Percentiles rank a stretch among this genome's conserved stretches.
phyloP scores from a whole-genome alignment of 2,888 invertebrate species.

The Spodoptera littoralis region DNA sequence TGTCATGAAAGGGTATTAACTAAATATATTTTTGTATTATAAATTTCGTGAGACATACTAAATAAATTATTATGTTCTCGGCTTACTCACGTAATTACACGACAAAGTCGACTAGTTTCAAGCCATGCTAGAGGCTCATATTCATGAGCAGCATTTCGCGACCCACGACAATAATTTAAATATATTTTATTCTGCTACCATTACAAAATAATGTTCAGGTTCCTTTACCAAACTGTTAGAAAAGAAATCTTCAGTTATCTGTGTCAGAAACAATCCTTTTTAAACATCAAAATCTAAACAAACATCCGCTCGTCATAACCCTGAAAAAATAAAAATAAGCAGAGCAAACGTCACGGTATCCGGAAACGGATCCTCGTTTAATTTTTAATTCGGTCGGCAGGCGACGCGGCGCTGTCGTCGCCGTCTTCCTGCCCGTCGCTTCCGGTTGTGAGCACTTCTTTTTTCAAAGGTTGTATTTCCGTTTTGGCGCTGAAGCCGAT shows the following conservation, averaged over 20 bases:
- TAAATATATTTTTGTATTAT: no score
- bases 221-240: no score
- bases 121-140: no score
- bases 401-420: slow-evolving; percentile 83
- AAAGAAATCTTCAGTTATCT: neutral
- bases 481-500: slow-evolving; percentile 75
- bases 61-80: no score
- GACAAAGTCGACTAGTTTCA: no score
- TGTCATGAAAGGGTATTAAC: no score
- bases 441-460: slow-evolving; percentile 82
- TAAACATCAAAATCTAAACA: slow-evolving; percentile 34
- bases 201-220: no score
- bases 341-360: slow-evolving; percentile 74
- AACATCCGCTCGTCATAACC: slow-evolving; percentile 49
- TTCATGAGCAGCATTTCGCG: no score
- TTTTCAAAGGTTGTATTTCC: slow-evolving; percentile 86
- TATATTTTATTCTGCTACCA: no score
- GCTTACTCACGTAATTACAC: no score
- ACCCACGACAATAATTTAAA: no score
- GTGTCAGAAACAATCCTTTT: slow-evolving; percentile 8
- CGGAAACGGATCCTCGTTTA: slow-evolving; percentile 87
- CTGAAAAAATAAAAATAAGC: slow-evolving; percentile 56
- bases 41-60: no score
- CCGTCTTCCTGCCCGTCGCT: slow-evolving; percentile 85
- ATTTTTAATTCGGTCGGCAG: slow-evolving; percentile 85